Conservation (phyloP, 2,797 vertebrate genomes). For the Champsocephalus esox region DNA sequence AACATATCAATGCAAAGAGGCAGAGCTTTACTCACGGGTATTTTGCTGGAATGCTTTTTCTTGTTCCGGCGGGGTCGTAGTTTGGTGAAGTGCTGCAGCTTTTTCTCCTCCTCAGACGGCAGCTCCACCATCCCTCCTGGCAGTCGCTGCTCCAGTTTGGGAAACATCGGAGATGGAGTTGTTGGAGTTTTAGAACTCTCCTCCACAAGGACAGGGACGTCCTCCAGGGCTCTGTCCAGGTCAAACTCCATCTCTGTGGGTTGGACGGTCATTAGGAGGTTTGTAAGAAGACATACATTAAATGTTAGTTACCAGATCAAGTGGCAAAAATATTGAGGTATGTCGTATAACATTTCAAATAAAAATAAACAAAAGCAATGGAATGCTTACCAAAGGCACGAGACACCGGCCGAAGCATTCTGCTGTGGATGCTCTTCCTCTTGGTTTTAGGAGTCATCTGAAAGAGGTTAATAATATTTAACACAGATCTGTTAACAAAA, state of each 20-base stretch:
- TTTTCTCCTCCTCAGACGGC: constrained; percentile 94
- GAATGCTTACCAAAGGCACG: constrained; percentile 92
- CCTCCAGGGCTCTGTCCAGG: constrained; percentile 95
- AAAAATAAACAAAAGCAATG: background rate
- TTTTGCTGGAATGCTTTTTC: constrained; percentile 91
- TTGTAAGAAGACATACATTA: background rate
- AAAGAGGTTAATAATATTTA: constrained; percentile 20
- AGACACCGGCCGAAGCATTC: constrained; percentile 98
- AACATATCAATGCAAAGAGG: background rate
- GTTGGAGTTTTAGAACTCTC: constrained; percentile 80
- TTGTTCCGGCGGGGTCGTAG: constrained; percentile 94
- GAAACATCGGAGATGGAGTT: constrained; percentile 66
- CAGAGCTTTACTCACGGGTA: constrained; percentile 86
- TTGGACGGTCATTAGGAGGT: background rate
- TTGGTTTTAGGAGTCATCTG: constrained; percentile 99
- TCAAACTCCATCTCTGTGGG: constrained; percentile 97
- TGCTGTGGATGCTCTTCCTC: constrained; percentile 97
- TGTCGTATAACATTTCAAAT: background rate
- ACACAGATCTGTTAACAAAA: background rate
- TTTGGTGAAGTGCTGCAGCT: constrained; percentile 97
- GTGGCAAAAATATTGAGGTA: background rate
- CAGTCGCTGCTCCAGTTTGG: constrained; percentile 85
- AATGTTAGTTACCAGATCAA: background rate
- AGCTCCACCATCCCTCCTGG: constrained; percentile 89
- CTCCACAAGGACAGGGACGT: constrained; percentile 92